Evolutionary conservation across 2,797 vertebrate genomes (phyloP), one percentile per base, ranked within the genome.

Genomic region (Mormyrus hasselquistii): DNA sequence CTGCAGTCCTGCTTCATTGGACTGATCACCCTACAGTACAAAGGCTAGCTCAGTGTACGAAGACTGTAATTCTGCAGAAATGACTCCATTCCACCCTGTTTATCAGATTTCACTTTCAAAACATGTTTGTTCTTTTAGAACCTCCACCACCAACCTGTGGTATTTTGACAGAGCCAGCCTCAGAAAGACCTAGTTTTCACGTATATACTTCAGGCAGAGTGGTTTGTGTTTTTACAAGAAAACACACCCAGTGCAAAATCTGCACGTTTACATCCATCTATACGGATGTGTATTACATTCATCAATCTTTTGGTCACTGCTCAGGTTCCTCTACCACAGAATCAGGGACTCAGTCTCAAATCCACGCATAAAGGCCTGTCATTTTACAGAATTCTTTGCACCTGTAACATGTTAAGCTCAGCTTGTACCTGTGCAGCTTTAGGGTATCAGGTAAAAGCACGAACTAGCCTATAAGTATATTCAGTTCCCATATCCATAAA

Each of bases 91-190:
- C 82, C 57, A 57, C 52, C 76, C 25, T 12, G 65, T 69, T 52
- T 69, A 4, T 38, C 12, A 52, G 19, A 89, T 73, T 89, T 52
- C 47, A 65, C 44, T 89, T 59, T 89, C 57, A 41, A 57, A 55
- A 29, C 25, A 38, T 41, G 16, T 86, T 73, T 86, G 85, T 73
- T 89, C 57, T 19, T 89, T 3, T 41, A 44, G 49, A 14, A n/a
- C 44, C 7, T 89, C 62, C 38, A 34, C 57, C 59, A 8, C 4
- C 82, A 59, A 76, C 19, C 44, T 89, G 65, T 12, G 55, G 57
- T 65, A 50, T 50, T 41, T 2, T 62, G 44, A 34, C 14, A 38
- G n/a, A 59, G 10, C 4, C 7, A 5, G 79, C 10, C 55, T 57
- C 85, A 86, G n/a, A 53, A 16, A 38, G 52, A 59, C 19, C 55